Conservation (phyloP, 2,797 vertebrate species). For the Sternotherus odoratus region DNA sequence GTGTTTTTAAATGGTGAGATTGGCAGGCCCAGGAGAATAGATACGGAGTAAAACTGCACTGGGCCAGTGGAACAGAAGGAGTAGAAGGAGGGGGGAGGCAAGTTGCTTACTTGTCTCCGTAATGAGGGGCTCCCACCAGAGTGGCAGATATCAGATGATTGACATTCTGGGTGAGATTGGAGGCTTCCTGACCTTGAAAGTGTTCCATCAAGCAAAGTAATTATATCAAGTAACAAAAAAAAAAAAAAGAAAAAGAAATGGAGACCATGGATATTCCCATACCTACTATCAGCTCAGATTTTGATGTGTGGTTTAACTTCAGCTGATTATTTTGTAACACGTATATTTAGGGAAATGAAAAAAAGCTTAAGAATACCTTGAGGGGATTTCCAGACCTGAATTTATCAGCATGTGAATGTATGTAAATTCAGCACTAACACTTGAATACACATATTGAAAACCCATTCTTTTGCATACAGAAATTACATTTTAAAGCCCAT, state of each 20-base stretch:
- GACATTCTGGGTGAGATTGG: not conserved
- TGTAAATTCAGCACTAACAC: constrained; percentile 45
- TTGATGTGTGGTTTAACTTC: not conserved
- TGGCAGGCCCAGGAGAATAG: not conserved
- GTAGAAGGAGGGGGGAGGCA: not conserved
- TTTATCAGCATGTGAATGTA: constrained; percentile 21
- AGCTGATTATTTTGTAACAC: not conserved
- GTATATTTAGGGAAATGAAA: not conserved
- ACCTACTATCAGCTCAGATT: not conserved
- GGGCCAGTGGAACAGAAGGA: not conserved
- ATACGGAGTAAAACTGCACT: not conserved
- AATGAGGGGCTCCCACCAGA: not conserved
- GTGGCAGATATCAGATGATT: not conserved
- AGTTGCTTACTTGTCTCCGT: not conserved
- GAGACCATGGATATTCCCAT: not conserved
- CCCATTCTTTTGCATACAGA: constrained; percentile 28
- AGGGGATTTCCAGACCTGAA: constrained; percentile 22
- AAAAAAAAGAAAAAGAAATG: not conserved
- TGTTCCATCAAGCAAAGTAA: constrained; percentile 1
- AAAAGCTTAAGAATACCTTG: constrained; percentile 45
- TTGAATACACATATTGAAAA: constrained; percentile 37
- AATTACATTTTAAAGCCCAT: not conserved
- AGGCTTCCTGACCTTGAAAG: not conserved
- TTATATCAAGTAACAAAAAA: not conserved
- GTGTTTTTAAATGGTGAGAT: not conserved